Evolutionary conservation across 1,140 invertebrate species (phyloP), one percentile per base, ranked within the genome.

Genomic region (Leucophenga varia): DNA sequence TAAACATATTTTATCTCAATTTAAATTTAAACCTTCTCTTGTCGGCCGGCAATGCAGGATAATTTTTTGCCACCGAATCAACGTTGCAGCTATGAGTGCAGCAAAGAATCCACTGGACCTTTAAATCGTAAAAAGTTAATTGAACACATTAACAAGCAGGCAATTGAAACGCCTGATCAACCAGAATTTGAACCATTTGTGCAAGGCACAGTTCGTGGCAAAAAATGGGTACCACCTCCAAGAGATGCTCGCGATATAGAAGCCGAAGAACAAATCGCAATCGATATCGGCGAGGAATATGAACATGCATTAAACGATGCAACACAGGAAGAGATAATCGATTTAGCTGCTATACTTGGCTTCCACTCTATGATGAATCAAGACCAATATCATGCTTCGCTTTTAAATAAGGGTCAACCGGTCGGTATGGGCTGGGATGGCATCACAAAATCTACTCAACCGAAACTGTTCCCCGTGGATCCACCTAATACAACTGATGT

Each of bases 351-450:
- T 79, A 97, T 98, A 78, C 82, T 98, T 52, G 97, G 97, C 63
- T 97, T 99, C 81, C 96, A 98, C 79, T 98, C 95, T 40, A 97
- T 99, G 91, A 91, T 99, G 87, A 99, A 98, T 79, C 97, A 99
- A 82, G 95, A 97, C 75, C 97, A 99, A 78, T 99, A 97, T 78
- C 94, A 98, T 78, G 95, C 95, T 41, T 97, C 95, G 31, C 77
- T 95, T 39, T 75, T 93, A 46, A 95, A 95, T 79, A 94, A 93
- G 78, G 90, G 89, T 14, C 90, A 93, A 74, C 89, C 89, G 0
- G 82, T 91, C 50, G 89, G 89, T 37, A 78, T 93, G 47, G 90
- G 90, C 47, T 93, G 90, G 90, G 90, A 92, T 72, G 94, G 93
- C 58, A 88, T 95, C 57, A 97, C 95, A 8, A 97, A 95, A 81